Base-by-base conservation (phyloP, 2,888 invertebrate species). In the Timema cristinae region DNA sequence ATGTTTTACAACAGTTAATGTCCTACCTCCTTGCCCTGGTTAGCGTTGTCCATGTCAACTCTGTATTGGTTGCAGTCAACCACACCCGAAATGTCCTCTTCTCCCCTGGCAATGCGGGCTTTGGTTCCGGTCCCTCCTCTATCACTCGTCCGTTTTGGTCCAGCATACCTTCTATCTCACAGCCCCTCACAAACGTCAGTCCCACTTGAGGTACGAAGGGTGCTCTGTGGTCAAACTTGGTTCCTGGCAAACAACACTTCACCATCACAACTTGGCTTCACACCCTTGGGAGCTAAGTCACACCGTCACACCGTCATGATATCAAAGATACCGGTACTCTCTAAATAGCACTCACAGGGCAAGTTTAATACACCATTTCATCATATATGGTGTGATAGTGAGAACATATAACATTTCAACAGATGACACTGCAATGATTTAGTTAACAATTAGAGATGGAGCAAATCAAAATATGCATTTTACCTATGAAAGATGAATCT, bases 151-250 rank as follows among this genome's bases (percentile, higher is more conserved):
- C 99, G 73, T 95, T 93, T 9, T 91, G 92, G 80, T 98, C 98
- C 69, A 99, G 83, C 95, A 99, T 94, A 2, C 99, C 98, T 82
- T 99, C 98, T 50, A 99, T 91, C 83, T 99, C 99, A 83, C 99
- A 99, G 0, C 99, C 99, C 16, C 99, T 87, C 0, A 99, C 97
- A 79, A 90, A 93, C 0, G 90, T 88, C 76, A 99, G 86, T 0
- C 97, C 97, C 5, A 96, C 95, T 86, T 98, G 97, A 0, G 95
- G 91, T 49, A 95, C 89, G 83, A 98, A 97, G 8, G 94, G 92
- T 76, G 91, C 87, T 77, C 92, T 88, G 77, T 90, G 90, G 81
- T 91, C 91, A 79, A 93, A 94, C 79, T 90, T 91, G 7, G 93
- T 92, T 68, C 92, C 91, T 87, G 74, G 1, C 32, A 32, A 32